Conservation (phyloP, 2,113 vertebrate genomes). For the Agapornis roseicollis region DNA sequence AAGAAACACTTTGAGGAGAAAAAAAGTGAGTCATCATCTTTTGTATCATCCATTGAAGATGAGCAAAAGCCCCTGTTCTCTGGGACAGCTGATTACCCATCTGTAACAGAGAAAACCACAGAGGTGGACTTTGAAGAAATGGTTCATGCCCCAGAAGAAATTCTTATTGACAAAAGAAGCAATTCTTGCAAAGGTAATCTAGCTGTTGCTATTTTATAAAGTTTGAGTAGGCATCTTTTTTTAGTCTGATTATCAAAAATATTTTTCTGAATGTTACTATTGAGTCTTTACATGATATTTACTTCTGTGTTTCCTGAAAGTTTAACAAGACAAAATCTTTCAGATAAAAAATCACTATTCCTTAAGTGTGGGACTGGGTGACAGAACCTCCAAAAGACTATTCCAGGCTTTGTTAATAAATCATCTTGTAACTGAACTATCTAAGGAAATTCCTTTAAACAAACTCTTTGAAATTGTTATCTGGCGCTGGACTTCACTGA, state of each 20-base stretch:
- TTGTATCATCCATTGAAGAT: constrained; percentile 81
- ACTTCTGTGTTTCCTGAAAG: background rate
- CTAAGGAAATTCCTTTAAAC: background rate
- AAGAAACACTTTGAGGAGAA: constrained; percentile 84
- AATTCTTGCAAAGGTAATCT: constrained; percentile 83
- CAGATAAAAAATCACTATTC: background rate
- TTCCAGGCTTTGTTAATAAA: background rate
- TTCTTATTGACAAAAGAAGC: constrained; percentile 72
- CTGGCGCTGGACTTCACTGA: background rate
- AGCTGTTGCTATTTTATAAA: background rate
- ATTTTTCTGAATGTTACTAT: background rate
- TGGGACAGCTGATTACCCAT: constrained; percentile 77
- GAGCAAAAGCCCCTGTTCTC: constrained; percentile 87
- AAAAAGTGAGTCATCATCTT: constrained; percentile 78
- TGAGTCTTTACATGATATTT: background rate
- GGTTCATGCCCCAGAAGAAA: constrained; percentile 70
- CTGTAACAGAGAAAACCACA: constrained; percentile 71
- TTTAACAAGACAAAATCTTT: background rate
- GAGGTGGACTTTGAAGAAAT: constrained; percentile 75
- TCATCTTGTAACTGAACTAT: background rate
- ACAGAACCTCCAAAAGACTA: background rate
- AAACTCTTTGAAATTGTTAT: background rate
- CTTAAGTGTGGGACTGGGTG: background rate
- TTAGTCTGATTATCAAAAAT: background rate
- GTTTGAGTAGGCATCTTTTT: background rate